Conservation (phyloP, 2,113 vertebrate genomes). For the Gallinago media region DNA sequence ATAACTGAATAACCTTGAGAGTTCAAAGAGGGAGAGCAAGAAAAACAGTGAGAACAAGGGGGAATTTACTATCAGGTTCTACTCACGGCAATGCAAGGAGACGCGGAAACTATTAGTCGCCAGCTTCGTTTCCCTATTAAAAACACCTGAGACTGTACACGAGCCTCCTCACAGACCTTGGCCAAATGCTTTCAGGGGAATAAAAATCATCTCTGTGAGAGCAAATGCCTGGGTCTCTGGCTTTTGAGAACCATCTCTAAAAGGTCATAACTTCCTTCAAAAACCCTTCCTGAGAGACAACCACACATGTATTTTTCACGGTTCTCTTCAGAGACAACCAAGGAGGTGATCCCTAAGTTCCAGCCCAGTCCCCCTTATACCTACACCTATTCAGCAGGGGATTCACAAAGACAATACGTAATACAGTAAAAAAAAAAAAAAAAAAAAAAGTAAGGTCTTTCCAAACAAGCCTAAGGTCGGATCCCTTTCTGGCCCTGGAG, state of each 20-base stretch:
- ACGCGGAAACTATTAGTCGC: background rate
- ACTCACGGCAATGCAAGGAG: background rate
- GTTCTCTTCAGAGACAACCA: background rate
- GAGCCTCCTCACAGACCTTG: background rate
- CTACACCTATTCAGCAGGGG: background rate
- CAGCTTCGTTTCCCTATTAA: background rate
- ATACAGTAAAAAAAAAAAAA: background rate
- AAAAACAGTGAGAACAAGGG: conserved; percentile 46
- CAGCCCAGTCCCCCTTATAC: background rate
- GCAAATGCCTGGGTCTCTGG: background rate
- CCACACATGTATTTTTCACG: fast-evolving
- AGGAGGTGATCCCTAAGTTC: background rate
- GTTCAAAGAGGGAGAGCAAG: conserved; percentile 73
- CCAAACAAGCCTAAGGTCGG: background rate
- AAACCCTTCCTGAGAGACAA: background rate
- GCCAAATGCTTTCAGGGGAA: conserved; percentile 18
- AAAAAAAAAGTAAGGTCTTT: background rate
- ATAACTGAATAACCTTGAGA: conserved; percentile 79
- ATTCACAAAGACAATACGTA: background rate
- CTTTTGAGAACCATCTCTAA: background rate
- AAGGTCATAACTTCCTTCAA: background rate
- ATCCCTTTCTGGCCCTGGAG: background rate
- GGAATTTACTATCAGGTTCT: conserved; percentile 51
- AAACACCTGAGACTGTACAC: background rate
- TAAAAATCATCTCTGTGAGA: background rate